These are phyloP conservation scores for Gobius niger DNA, from an alignment of 2,113 vertebrate genomes.

Conservation along the genomic window DNA sequence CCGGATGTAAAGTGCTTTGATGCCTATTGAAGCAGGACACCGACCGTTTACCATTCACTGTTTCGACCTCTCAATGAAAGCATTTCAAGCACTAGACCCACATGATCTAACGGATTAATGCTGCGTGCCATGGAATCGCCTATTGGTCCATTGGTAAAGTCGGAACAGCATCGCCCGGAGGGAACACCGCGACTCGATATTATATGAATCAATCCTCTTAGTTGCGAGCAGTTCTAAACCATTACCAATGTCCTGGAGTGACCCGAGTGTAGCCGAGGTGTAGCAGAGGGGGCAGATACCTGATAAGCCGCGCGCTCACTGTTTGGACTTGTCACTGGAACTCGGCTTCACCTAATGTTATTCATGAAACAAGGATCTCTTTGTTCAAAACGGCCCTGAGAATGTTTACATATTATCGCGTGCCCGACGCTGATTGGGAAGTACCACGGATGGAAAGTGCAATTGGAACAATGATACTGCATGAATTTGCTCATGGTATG, in stretches of 20 bases:
- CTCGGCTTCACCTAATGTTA: neutral
- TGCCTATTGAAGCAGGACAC: too few relatives aligned
- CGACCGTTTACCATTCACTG: too few relatives aligned
- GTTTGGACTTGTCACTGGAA: neutral
- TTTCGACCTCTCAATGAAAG: too few relatives aligned
- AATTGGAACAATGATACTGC: too few relatives aligned
- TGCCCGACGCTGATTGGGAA: neutral
- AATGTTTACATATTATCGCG: neutral
- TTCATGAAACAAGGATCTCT: neutral
- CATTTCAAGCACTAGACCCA: too few relatives aligned
- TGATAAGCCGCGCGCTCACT: neutral
- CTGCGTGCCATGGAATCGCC: too few relatives aligned
- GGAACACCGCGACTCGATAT: neutral
- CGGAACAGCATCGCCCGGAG: neutral
- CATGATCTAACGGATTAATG: too few relatives aligned
- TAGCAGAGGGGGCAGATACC: neutral
- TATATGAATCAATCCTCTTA: neutral
- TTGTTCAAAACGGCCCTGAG: slow-evolving; percentile 2
- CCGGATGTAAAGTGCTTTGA: too few relatives aligned
- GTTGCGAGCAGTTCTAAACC: neutral
- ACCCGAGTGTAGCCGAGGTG: neutral
- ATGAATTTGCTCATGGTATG: too few relatives aligned
- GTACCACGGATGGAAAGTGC: too few relatives aligned
- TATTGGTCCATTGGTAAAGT: neutral
- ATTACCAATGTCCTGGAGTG: neutral